Conservation (phyloP, 2,888 invertebrate genomes). For the Lepetodrilus schrolli region DNA sequence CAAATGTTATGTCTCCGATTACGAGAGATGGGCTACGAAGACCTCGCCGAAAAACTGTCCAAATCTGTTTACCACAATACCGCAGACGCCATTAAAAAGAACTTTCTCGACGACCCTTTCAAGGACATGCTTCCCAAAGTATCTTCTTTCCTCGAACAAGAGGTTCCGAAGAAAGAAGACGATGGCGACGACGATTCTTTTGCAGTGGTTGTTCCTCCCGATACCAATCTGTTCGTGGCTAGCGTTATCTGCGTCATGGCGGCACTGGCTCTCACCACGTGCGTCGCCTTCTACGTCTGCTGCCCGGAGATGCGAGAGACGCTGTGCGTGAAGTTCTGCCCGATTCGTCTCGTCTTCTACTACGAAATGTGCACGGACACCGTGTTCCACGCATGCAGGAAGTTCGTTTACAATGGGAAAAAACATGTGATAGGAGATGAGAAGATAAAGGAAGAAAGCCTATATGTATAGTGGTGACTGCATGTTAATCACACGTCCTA, state of each 20-base stretch:
- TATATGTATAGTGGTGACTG: neutral
- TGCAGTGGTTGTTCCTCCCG: neutral
- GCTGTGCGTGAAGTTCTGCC: slow-evolving; percentile 2
- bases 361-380: neutral
- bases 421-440: slow-evolving; percentile 1
- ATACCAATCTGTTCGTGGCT: slow-evolving; percentile 18
- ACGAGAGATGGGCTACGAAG: slow-evolving; percentile 56
- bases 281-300: slow-evolving; percentile 39
- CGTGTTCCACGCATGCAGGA: neutral
- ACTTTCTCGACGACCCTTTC: slow-evolving; percentile 56
- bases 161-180: neutral
- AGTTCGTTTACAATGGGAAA: neutral
- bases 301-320: slow-evolving; percentile 40
- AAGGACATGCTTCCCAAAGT: slow-evolving; percentile 47
- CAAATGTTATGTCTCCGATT: slow-evolving; percentile 61
- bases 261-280: slow-evolving; percentile 35
- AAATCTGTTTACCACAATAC: slow-evolving; percentile 58
- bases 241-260: slow-evolving; percentile 37
- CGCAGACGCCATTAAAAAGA: slow-evolving; percentile 46
- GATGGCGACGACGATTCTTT: neutral
- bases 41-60: slow-evolving; percentile 60
- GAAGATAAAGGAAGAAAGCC: neutral
- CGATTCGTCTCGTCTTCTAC: neutral
- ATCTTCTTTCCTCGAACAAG: slow-evolving; percentile 46
- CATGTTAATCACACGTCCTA: neutral